Percentiles rank a stretch among this genome's conserved stretches.
Evolutionary conservation across 2,113 vertebrate species (phyloP).

Genomic region (Pygoscelis antarcticus): DNA sequence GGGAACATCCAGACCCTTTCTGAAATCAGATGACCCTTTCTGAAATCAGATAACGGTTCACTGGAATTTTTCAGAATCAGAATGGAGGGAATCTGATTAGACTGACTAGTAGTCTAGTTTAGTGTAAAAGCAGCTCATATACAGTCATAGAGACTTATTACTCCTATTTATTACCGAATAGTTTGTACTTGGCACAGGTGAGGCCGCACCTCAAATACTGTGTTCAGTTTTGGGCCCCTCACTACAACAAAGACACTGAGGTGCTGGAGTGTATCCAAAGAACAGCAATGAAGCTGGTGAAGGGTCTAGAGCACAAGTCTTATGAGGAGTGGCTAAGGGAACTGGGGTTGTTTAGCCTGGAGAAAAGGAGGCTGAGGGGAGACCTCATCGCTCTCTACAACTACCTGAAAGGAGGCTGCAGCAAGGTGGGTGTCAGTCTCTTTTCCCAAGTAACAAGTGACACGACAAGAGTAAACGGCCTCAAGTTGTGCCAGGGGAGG

Average conservation of each 20-base stretch:
- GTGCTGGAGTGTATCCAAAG: fast-evolving
- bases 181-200: neutral
- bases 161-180: neutral
- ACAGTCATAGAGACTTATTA: neutral
- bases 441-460: neutral
- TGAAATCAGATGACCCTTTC: neutral
- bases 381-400: neutral
- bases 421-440: fast-evolving
- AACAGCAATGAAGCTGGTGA: fast-evolving
- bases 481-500: neutral
- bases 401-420: neutral
- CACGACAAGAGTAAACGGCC: neutral
- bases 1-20: neutral
- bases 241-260: neutral
- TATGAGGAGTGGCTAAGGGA: fast-evolving
- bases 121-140: neutral
- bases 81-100: neutral
- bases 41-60: neutral
- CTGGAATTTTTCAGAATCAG: neutral
- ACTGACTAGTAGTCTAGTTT: neutral
- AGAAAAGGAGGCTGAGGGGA: neutral
- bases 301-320: neutral
- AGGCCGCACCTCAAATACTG: fast-evolving
- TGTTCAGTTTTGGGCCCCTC: neutral
- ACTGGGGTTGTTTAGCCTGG: neutral